Evolutionary conservation across 2,113 vertebrate species (phyloP).

Genomic region (Halichoeres trimaculatus): DNA sequence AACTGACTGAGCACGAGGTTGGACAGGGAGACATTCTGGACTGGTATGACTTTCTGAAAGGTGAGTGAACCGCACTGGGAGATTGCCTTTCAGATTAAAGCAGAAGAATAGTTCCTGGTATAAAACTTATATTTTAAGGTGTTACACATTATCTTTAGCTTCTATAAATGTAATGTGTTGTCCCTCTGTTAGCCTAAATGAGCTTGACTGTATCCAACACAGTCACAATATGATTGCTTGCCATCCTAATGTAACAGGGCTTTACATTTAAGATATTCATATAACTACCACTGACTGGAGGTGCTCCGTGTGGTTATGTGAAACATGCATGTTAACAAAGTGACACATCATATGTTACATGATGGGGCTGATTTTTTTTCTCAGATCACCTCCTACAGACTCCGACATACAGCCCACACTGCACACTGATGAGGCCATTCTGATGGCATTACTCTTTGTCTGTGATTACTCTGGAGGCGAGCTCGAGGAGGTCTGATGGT

Average conservation of each 20-base stretch:
- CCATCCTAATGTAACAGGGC: background rate
- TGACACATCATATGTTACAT: background rate
- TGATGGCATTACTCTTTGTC: conserved; percentile 14
- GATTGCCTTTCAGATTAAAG: too few species aligned
- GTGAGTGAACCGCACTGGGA: background rate
- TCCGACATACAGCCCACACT: conserved; percentile 24
- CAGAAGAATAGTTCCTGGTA: background rate
- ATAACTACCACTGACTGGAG: background rate
- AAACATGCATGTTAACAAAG: background rate
- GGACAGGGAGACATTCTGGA: background rate
- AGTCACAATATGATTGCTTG: background rate
- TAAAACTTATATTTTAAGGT: background rate
- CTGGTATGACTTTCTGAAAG: background rate
- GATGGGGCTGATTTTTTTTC: background rate
- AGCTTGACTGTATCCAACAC: background rate
- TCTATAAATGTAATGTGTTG: background rate
- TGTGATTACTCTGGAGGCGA: background rate
- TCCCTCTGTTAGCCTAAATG: background rate
- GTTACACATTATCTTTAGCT: background rate
- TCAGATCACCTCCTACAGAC: conserved; percentile 9
- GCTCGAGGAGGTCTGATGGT: conserved; percentile 1
- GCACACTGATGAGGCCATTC: conserved; percentile 9
- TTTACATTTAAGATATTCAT: background rate
- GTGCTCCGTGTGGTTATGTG: background rate
- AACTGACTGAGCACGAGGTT: background rate